A percentile compares a stretch with the other conserved stretches of the same genome.
phyloP scores from a whole-genome alignment of 2,113 vertebrate genomes.

The Spheniscus mendiculus region DNA sequence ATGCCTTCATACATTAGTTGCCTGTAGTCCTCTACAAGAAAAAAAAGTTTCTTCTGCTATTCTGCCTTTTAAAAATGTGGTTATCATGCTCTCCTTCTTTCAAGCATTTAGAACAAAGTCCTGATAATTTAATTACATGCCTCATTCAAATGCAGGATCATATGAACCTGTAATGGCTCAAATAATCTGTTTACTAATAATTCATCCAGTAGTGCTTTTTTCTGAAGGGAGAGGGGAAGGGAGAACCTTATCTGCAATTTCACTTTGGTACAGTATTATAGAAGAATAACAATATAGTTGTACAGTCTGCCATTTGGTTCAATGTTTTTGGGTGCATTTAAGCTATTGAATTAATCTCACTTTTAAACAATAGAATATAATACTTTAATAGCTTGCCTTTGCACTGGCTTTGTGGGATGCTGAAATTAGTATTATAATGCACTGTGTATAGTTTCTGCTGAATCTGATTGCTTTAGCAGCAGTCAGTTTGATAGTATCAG shows the following conservation, averaged over 20 bases:
- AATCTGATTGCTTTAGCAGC: conserved; percentile 97
- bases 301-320: conserved; percentile 58
- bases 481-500: conserved; percentile 91
- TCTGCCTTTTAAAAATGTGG: conserved; percentile 53
- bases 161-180: conserved; percentile 66
- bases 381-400: conserved; percentile 85
- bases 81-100: conserved; percentile 53
- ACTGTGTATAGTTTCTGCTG: conserved; percentile 87
- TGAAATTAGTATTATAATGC: conserved; percentile 87
- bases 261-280: conserved; percentile 59
- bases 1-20: conserved; percentile 49
- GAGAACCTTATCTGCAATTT: conserved; percentile 71
- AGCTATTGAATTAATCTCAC: conserved; percentile 75
- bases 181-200: conserved; percentile 71
- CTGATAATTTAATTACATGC: conserved; percentile 68
- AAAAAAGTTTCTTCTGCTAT: conserved; percentile 42
- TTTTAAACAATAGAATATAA: conserved; percentile 89
- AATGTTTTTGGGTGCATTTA: conserved; percentile 68
- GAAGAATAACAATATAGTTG: conserved; percentile 69
- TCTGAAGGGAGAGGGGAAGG: conserved; percentile 16
- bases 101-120: conserved; percentile 61
- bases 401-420: conserved; percentile 85
- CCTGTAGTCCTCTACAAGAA: conserved; percentile 3
- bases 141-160: conserved; percentile 56
- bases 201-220: conserved; percentile 39